Evolutionary conservation across 2,888 invertebrate genomes (phyloP).

Genomic region (Polia nebulosa): DNA sequence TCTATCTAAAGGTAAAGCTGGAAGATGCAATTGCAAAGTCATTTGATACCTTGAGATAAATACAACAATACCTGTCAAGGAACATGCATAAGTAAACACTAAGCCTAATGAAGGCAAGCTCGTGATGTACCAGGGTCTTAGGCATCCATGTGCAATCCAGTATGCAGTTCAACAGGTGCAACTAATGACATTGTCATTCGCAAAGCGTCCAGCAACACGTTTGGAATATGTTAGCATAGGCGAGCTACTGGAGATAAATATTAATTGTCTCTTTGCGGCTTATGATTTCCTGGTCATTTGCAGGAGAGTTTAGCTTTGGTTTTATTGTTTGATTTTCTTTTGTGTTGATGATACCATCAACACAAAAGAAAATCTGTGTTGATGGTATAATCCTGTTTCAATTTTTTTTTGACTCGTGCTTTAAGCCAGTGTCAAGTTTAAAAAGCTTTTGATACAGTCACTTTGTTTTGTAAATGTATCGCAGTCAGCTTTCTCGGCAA

Average conservation of each 20-base stretch:
- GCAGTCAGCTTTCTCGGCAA: too few relatives aligned
- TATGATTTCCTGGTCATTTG: conserved; percentile 48
- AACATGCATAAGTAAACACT: conserved; percentile 3
- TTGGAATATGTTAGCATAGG: conserved; percentile 35
- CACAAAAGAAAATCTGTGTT: too few relatives aligned
- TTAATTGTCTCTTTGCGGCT: conserved; percentile 39
- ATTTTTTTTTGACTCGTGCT: too few relatives aligned
- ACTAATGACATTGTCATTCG: conserved; percentile 46
- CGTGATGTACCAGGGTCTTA: conserved; percentile 38
- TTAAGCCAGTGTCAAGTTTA: too few relatives aligned
- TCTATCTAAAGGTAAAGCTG: not conserved
- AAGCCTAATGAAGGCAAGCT: conserved; percentile 36
- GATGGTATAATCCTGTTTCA: too few relatives aligned
- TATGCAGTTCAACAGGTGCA: conserved; percentile 46
- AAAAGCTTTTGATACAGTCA: too few relatives aligned
- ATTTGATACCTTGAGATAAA: not conserved
- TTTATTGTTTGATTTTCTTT: not conserved
- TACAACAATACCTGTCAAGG: not conserved
- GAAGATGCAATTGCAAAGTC: not conserved
- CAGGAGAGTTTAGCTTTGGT: conserved; percentile 1
- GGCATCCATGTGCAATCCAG: conserved; percentile 30
- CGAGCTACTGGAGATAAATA: conserved; percentile 42
- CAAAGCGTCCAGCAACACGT: conserved; percentile 28
- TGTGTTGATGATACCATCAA: too few relatives aligned
- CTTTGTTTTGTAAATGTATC: too few relatives aligned